Base-by-base conservation (phyloP, 2,797 vertebrate species). In the Geotria australis region DNA sequence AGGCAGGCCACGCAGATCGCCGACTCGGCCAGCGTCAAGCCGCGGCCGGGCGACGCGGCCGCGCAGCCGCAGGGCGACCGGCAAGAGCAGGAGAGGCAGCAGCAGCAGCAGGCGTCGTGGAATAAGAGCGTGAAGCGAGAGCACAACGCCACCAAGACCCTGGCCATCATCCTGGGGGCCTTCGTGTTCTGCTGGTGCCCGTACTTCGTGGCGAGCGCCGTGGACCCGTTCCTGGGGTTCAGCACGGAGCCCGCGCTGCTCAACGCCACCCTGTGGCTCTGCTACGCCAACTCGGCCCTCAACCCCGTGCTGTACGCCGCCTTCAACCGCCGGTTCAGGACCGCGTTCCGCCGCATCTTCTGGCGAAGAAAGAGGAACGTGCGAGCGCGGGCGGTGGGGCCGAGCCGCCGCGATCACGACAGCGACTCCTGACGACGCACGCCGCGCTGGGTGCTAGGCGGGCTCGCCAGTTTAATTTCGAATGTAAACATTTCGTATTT, bases 161-260 rank as follows among this genome's bases (percentile, higher is more conserved):
- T 93, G 56, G 85, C 79, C 0, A 76, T 76, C 3, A 78, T 95
- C 12, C 69, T 96, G 67, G 86, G 85, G 5, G 84, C 73, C 0
- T 96, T 95, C 63, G 61, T 83, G 14, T 57, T 85, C 59, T 96
- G 88, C 68, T 95, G 89, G 89, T 74, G 89, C 60, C 88, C 89
- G 9, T 94, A 89, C 66, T 88, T 88, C 67, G 83, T 81, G 0
- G 74, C 73, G 45, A 83, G 91, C 58, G 76, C 67, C 0, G 85
- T 73, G 66, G 73, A 72, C 24, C 24, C 24, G 24, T 38, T 38
- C 24, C 24, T 38, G 24, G 24, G 24, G 24, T 38, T 38, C 24
- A 38, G 24, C 1, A 60, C 73, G 47, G 70, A 64, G 12, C 66
- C 70, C 6, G 67, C 63, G 1, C 63, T 66, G 38, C 76, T 73